Base-by-base conservation (phyloP, 2,888 invertebrate genomes). In the Drosophila mettleri region DNA sequence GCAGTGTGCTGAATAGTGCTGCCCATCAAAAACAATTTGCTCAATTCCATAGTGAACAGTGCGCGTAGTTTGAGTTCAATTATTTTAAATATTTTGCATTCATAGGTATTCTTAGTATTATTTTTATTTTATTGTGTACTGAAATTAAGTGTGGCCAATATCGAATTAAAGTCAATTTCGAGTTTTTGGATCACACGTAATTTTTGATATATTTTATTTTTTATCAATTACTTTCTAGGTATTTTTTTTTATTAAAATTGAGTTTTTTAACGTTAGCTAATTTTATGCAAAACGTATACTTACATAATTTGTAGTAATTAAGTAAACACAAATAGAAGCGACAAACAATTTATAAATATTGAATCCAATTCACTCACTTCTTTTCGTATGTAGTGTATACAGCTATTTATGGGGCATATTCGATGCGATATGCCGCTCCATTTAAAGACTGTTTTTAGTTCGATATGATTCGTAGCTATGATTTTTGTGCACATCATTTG, bases 281-380 rank as follows among this genome's bases (percentile, higher is more conserved):
- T 43, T 34, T 54, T 72, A 72, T 71, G 43, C 59, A 46, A 16
- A 45, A 39, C 27, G 46, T 34, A 53, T 57, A 59, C 36, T 46
- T 64, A 38, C 9, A 29, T 66, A 51, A 61, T 62, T 39, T 24
- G 59, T 75, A 75, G 68, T 20, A 29, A 54, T 7, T 78, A 65
- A 71, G 66, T 65, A 71, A 74, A 78, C 66, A 78, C 68, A 63
- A 83, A 81, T 78, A 74, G 51, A 62, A 78, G 66, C 78, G 69
- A 83, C 77, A 81, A 85, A 77, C 74, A 74, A 82, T 20, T 20
- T 31, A 48, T 45, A 27, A 39, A 31, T 39, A 41, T 39, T 39
- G 33, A 78, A 81, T 67, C 53, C 79, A 83, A 85, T 87, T 86
- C 87, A 85, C 82, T 84, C 87, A 76, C 41, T 31, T 69, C 53